Evolutionary conservation across 2,113 vertebrate species (phyloP).

Genomic region (Vidua macroura): DNA sequence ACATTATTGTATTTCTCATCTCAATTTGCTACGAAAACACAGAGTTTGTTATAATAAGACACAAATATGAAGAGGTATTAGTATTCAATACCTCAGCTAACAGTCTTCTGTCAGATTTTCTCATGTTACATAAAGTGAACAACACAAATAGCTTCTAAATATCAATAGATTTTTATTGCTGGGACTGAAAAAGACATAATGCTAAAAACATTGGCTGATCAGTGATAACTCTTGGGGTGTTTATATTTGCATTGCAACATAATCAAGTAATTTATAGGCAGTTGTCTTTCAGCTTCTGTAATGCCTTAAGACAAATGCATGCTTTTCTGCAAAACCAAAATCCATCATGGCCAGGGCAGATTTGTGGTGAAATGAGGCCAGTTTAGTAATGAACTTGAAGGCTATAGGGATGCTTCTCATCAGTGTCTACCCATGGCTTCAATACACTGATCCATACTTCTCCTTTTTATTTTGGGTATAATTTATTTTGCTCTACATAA

Average conservation of each 20-base stretch:
- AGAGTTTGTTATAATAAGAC: neutral
- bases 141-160: neutral
- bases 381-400: neutral
- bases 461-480: neutral
- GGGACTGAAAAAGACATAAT: neutral
- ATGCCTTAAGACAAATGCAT: neutral
- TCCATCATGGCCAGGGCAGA: neutral
- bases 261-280: neutral
- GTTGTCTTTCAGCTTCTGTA: neutral
- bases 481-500: neutral
- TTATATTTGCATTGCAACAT: neutral
- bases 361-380: neutral
- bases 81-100: neutral
- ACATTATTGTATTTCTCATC: neutral
- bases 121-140: neutral
- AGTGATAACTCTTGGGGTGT: neutral
- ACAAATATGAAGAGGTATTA: neutral
- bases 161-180: neutral
- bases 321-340: neutral
- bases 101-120: neutral
- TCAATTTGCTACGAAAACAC: neutral
- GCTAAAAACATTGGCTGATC: neutral
- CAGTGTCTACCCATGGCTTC: neutral
- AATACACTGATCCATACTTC: neutral
- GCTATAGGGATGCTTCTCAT: neutral